These are phyloP conservation scores for Leptinotarsa rubiginosa DNA, from an alignment of 2,888 invertebrate species.

Conservation along the genomic window DNA sequence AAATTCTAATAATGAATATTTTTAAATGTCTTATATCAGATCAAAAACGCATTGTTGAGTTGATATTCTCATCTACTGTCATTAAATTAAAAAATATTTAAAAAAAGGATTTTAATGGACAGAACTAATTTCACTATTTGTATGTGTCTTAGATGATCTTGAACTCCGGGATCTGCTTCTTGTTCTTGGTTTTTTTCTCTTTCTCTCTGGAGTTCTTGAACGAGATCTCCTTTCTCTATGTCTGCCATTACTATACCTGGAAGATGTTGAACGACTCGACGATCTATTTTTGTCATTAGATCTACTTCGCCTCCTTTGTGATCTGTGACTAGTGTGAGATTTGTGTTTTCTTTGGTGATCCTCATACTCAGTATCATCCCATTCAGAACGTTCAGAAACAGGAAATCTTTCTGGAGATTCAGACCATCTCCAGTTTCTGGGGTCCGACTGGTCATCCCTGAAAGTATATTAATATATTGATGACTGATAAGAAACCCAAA, in stretches of 20 bases:
- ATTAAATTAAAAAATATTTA: neutral
- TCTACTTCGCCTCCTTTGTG: constrained; percentile 12
- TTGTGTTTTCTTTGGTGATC: constrained; percentile 18
- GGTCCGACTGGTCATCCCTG: constrained; percentile 57
- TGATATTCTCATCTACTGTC: neutral
- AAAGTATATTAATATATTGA: constrained; percentile 23
- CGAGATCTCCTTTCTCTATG: constrained; percentile 8
- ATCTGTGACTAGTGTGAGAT: constrained; percentile 3
- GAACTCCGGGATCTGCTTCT: constrained; percentile 13
- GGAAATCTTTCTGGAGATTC: constrained; percentile 74
- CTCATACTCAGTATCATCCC: constrained; percentile 31
- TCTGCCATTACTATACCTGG: neutral
- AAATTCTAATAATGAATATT: no score
- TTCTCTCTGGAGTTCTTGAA: constrained; percentile 18
- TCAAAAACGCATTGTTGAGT: neutral
- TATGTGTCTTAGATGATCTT: neutral
- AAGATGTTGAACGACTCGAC: constrained; percentile 4
- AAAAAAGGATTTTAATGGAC: neutral
- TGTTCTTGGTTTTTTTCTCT: constrained; percentile 4
- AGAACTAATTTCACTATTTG: neutral
- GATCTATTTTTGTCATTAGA: neutral
- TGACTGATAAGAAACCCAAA: no score
- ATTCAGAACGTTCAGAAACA: constrained; percentile 34
- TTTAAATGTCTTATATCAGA: neutral
- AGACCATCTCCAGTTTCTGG: constrained; percentile 79